phyloP scores from a whole-genome alignment of 2,888 invertebrate genomes.

The Catocala nupta region DNA sequence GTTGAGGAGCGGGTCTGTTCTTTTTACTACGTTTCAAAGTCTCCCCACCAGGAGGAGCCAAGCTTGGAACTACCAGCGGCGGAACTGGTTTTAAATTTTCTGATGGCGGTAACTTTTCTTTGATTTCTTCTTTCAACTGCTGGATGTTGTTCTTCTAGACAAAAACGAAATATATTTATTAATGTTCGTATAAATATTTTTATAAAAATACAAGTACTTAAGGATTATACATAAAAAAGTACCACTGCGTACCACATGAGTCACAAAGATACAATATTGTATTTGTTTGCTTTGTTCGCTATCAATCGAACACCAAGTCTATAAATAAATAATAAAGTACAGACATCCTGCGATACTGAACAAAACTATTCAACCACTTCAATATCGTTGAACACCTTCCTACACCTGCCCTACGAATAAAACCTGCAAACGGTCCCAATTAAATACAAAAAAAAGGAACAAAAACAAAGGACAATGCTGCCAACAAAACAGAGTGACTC shows the following conservation, averaged over 20 bases:
- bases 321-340: neutral
- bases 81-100: constrained; percentile 77
- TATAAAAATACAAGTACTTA: too few species aligned
- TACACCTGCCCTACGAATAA: constrained; percentile 25
- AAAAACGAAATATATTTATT: constrained; percentile 17
- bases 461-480: constrained; percentile 58
- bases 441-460: constrained; percentile 58
- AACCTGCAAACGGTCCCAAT: constrained; percentile 47
- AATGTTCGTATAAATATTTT: neutral
- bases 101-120: constrained; percentile 78
- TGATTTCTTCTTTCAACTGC: constrained; percentile 90
- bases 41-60: constrained; percentile 84
- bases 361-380: constrained; percentile 21
- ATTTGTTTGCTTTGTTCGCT: too few species aligned
- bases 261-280: too few species aligned
- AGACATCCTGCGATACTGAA: neutral
- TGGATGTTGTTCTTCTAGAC: constrained; percentile 84
- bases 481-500: constrained; percentile 66
- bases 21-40: constrained; percentile 90
- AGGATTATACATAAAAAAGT: too few species aligned
- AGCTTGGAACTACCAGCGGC: constrained; percentile 75
- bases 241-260: too few species aligned
- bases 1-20: constrained; percentile 91
- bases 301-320: too few species aligned
- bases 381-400: constrained; percentile 26